Base-by-base conservation (phyloP, 2,113 vertebrate genomes). In the Elaphurus davidianus region DNA sequence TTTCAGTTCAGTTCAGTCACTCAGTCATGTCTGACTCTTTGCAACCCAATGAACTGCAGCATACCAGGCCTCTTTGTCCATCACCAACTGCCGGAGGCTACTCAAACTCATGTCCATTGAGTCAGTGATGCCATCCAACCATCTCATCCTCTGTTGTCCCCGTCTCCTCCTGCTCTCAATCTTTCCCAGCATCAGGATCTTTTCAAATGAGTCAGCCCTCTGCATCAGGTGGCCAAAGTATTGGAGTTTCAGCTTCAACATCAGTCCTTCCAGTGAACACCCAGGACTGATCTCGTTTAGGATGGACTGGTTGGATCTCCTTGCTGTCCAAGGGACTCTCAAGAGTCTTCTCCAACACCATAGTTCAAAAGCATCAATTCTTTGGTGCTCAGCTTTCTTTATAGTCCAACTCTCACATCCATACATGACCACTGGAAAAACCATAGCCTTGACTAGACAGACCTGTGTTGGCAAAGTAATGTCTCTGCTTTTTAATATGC, bases 21-120 rank as follows among this genome's bases (percentile, higher is more conserved):
- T 71, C 17, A 71, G n/a, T 71, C 0, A 2, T 71, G 64, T 71
- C n/a, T 0, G 5, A 36, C n/a, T 71, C 64, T 67, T 67, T 71
- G 67, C 2, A 0, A 71, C 2, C 67, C n/a, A 19, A 71, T 6
- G n/a, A 8, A 71, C 9, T 67, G n/a, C n/a, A 71, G 19, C 67
- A 71, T 1, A 2, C 67, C 21, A 1, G 19, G 19, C 19, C n/a
- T 71, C n/a, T 4, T 2, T 23, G n/a, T 71, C 2, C n/a, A 23
- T 71, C n/a, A 71, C 67, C 19, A 71, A 71, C 19, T 71, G n/a
- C 67, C 10, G 1, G 67, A 71, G 64, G 36, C 36, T 6, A 71
- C n/a, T 23, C 67, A 71, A 23, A 71, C 5, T n/a, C 67, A 36
- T 71, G 67, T 23, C 19, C 19, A 36, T 6, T 36, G n/a, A 71